Base-by-base conservation (phyloP, 30 jellyfish, hydroid and myxozoan species). In the Pseudorhiza aurosa region DNA sequence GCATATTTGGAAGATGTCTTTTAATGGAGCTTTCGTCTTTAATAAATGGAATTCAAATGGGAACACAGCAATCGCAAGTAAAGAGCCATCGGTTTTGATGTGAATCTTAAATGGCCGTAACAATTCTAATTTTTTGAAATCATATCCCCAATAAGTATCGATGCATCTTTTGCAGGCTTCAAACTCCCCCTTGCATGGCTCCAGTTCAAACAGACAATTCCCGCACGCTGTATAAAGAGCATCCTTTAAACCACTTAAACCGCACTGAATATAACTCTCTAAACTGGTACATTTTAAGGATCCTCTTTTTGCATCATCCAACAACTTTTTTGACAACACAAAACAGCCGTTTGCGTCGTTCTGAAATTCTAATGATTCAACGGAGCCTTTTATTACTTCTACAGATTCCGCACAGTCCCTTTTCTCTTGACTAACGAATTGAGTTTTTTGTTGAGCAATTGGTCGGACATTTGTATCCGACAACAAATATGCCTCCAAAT, bases 81-180 rank as follows among this genome's bases (percentile, higher is more conserved):
- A 36, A 11, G 30, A 33, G 58, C 51, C 22, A 17, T 39, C 59
- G 17, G 58, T 8, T 24, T 50, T 45, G 27, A 73, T 39, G 7
- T 25, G 17, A 36, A 73, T 27, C 9, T 57, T 56, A 25, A 73
- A 73, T 6, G 86, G 86, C 10, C 86, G 86, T 37, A 73, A 3
- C 26, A 65, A 24, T 15, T 73, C 86, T 1, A 18, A 15, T 31
- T 40, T 53, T 10, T 46, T 27, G 26, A 73, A 73, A 30, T 53
- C 65, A 24, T 73, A 73, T 55, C 55, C 55, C 86, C 86, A 73
- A 3, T 65, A 30, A 24, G 33, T 19, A 8, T 36, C 30, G 22
- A 73, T 9, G 51, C 86, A 73, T 31, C 74, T 33, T 37, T 19
- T 53, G 28, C 86, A 73, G 26, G 59, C 47, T 18, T 31, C 21